These are phyloP conservation scores for Spinibarbus caldwelli DNA, from an alignment of 2,797 vertebrate genomes.

Conservation along the genomic window DNA sequence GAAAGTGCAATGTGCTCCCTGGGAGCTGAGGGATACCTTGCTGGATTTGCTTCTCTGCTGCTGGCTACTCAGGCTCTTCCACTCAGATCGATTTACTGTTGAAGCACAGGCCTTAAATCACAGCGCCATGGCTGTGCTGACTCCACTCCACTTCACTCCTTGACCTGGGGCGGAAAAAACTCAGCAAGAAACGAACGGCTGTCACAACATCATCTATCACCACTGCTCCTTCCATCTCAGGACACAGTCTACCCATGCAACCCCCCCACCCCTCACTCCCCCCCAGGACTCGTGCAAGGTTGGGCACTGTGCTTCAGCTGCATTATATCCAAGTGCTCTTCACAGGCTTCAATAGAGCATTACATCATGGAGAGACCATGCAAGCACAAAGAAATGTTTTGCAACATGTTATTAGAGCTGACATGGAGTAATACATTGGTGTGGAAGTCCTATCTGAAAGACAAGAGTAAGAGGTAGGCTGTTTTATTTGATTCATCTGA, in stretches of 20 bases:
- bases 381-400: constrained; percentile 47
- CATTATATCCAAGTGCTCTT: constrained; percentile 48
- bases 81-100: constrained; percentile 62
- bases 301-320: constrained; percentile 39
- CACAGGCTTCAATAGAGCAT: constrained; percentile 44
- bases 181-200: constrained; percentile 58
- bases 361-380: constrained; percentile 57
- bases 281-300: constrained; percentile 30
- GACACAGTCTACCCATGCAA: constrained; percentile 42
- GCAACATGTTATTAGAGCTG: constrained; percentile 57
- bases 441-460: constrained; percentile 42
- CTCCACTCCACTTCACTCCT: constrained; percentile 52
- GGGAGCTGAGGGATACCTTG: constrained; percentile 44
- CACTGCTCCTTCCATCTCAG: constrained; percentile 34
- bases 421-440: constrained; percentile 40
- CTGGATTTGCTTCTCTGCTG: constrained; percentile 45
- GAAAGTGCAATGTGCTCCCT: constrained; percentile 35
- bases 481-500: constrained; percentile 19
- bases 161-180: constrained; percentile 53
- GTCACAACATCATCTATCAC: constrained; percentile 68
- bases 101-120: constrained; percentile 65
- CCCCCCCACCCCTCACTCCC: background rate
- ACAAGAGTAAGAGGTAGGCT: constrained; percentile 17
- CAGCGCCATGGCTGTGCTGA: constrained; percentile 61
- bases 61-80: constrained; percentile 44